These are phyloP conservation scores for Tortricodes alternella DNA, from an alignment of 2,888 invertebrate species.

Conservation along the genomic window DNA sequence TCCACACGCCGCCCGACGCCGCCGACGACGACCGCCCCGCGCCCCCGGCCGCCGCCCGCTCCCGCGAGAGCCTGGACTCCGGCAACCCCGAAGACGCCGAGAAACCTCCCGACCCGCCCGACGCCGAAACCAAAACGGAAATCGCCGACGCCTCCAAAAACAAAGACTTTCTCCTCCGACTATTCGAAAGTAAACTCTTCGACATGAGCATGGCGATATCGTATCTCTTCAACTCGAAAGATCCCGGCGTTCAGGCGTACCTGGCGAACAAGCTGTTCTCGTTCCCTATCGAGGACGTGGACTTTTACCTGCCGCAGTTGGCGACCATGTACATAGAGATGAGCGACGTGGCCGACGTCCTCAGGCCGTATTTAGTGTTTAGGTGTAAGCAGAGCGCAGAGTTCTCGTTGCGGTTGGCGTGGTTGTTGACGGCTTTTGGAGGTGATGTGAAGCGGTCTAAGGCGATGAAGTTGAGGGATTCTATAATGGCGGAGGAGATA, in stretches of 20 bases:
- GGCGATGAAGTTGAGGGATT: slow-evolving; percentile 69
- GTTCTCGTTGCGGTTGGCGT: slow-evolving; percentile 97
- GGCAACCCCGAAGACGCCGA: slow-evolving; percentile 85
- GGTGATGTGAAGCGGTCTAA: slow-evolving; percentile 81
- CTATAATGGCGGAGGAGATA: slow-evolving; percentile 74
- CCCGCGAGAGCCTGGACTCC: slow-evolving; percentile 89
- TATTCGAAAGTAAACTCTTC: slow-evolving; percentile 98
- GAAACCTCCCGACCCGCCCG: slow-evolving; percentile 73
- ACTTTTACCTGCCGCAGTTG: slow-evolving; percentile 98
- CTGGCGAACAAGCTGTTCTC: slow-evolving; percentile 99
- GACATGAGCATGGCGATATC: slow-evolving; percentile 99
- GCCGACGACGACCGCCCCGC: slow-evolving; percentile 78
- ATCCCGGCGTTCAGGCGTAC: slow-evolving; percentile 98
- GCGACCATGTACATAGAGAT: slow-evolving; percentile 99
- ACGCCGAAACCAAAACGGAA: slow-evolving; percentile 57
- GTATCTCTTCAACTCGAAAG: slow-evolving; percentile 98
- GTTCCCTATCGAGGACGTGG: slow-evolving; percentile 95
- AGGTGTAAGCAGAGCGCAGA: slow-evolving; percentile 95
- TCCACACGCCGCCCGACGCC: slow-evolving; percentile 75
- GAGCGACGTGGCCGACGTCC: slow-evolving; percentile 95
- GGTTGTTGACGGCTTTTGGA: slow-evolving; percentile 97
- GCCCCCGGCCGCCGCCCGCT: slow-evolving; percentile 81
- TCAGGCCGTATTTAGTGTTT: slow-evolving; percentile 75
- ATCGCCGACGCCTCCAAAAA: slow-evolving; percentile 66
- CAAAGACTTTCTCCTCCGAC: slow-evolving; percentile 90